Evolutionary conservation across 2,113 vertebrate genomes (phyloP).

Genomic region (Macquaria ambigua): DNA sequence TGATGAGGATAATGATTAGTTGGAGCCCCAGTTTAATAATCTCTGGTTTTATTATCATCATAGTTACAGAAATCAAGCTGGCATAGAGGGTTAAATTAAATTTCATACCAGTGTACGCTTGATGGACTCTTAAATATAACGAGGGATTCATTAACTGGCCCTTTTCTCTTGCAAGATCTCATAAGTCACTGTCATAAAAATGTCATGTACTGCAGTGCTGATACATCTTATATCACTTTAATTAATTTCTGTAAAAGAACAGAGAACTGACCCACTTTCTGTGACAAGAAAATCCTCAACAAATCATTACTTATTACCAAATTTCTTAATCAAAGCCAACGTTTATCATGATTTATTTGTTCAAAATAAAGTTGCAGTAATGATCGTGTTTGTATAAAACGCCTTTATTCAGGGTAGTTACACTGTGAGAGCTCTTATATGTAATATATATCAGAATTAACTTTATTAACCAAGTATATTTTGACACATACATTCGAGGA

Average conservation of each 20-base stretch:
- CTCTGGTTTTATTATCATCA: not conserved
- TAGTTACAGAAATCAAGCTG: not conserved
- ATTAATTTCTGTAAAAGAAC: not conserved
- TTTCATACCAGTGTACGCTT: not conserved
- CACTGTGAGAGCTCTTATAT: not conserved
- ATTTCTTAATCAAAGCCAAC: not conserved
- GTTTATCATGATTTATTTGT: not conserved
- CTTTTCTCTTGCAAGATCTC: not conserved
- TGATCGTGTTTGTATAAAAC: not conserved
- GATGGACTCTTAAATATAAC: not conserved
- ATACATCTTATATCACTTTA: not conserved
- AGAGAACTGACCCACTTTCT: not conserved
- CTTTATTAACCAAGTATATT: not conserved
- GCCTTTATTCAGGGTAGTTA: not conserved
- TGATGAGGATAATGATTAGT: too few species aligned
- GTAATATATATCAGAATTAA: not conserved
- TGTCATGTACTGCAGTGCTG: not conserved
- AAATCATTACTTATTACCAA: not conserved
- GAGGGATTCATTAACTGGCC: too few species aligned
- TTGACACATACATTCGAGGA: too few species aligned
- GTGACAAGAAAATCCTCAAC: not conserved
- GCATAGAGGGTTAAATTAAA: not conserved
- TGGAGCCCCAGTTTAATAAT: too few species aligned
- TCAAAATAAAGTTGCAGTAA: not conserved
- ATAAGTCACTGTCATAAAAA: conserved; percentile 27